These are phyloP conservation scores for Onychomys arenicola DNA, from an alignment of 2,797 vertebrate genomes.

Conservation along the genomic window DNA sequence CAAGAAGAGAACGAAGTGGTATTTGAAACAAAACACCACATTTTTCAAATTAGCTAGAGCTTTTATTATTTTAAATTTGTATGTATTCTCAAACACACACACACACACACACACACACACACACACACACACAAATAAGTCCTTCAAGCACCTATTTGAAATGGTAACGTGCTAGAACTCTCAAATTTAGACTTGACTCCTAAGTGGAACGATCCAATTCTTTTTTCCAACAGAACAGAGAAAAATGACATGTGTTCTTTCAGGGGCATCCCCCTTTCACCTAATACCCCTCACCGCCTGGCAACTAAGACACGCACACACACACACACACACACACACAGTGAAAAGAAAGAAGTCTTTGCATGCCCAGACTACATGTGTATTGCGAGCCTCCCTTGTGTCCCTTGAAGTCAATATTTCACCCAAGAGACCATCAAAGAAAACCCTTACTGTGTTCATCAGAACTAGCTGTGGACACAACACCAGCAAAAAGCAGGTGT, in stretches of 20 bases:
- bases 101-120: no score
- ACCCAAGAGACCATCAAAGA: conserved; percentile 1
- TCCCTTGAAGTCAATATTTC: background rate
- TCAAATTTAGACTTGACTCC: background rate
- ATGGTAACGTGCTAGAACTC: background rate
- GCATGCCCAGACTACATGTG: background rate
- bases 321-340: background rate
- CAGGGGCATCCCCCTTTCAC: background rate
- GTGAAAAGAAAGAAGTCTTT: background rate
- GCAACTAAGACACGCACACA: background rate
- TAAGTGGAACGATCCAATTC: background rate
- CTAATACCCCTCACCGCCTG: no score
- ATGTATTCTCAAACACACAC: background rate
- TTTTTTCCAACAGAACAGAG: background rate
- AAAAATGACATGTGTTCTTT: background rate
- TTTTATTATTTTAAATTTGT: background rate
- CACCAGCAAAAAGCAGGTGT: background rate
- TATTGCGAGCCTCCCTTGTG: background rate
- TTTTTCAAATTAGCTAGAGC: background rate
- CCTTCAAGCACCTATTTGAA: background rate
- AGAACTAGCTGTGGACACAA: background rate
- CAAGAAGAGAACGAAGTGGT: background rate
- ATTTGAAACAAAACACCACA: background rate
- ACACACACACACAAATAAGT: no score
- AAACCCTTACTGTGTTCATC: background rate